Evolutionary conservation across 2,888 invertebrate genomes (phyloP), one percentile per base, ranked within the genome.

Genomic region (Hydrotaea diabolus): DNA sequence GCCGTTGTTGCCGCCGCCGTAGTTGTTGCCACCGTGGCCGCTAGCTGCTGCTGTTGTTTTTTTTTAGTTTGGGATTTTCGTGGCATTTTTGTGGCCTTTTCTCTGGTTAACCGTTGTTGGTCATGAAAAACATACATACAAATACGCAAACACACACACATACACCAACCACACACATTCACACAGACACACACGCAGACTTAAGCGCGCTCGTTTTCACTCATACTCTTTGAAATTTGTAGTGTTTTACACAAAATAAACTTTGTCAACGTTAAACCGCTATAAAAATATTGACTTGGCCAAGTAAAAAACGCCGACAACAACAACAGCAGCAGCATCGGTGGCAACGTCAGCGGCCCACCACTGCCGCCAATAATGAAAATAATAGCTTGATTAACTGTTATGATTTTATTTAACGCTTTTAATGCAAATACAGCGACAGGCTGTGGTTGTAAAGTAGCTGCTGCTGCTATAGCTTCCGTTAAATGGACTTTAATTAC

Each of bases 91-190:
- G 91, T 89, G 91, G 90, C 91, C 90, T 91, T 90, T 90, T 89
- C 87, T 90, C 88, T 91, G 92, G 91, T 91, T 90, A 90, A 91
- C 90, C 91, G 89, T 91, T 90, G 90, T 91, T 91, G 91, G 91
- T 89, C 88, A 88, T 78, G 64, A 82, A 82, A 82, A 82, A 71
- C 79, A 77, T 72, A 77, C 64, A 85, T 79, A 85, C 79, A 85
- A 82, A 82, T 82, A 79, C 81, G 53, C 82, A 79, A 7, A 72
- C 72, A 62, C 43, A 55, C 26, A 26, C 36, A 62, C 46, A 53
- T 64, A 73, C 26, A 11, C 26, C 75, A 0, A 36, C 17, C 13
- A 19, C 2, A n/a, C 23, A 49, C 43, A 64, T 11, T n/a, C 5
- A 69, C 43, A 13, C 66, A 62, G 8, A 53, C 53, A 82, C 74